Conservation (phyloP, 2,888 invertebrate species). For the Gasteruption jaculator region DNA sequence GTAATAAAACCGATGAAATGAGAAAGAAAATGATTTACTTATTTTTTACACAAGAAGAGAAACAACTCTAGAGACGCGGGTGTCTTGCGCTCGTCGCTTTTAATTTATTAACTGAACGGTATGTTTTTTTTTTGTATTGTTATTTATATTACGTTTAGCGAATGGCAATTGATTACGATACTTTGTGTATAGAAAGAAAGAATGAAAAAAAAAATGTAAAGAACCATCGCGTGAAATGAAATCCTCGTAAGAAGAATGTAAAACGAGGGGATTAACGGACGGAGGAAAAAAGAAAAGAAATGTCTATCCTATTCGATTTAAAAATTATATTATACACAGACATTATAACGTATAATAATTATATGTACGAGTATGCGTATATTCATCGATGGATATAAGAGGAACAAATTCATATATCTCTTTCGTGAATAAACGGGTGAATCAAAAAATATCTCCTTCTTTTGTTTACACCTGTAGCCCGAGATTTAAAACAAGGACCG, state of each 20-base stretch:
- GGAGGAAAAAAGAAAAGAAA: no score
- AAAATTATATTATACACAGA: conserved; percentile 32
- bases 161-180: no score
- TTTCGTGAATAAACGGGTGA: conserved; percentile 43
- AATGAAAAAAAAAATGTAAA: conserved; percentile 6
- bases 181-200: no score
- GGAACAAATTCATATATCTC: conserved; percentile 40
- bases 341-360: conserved; percentile 24
- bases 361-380: conserved; percentile 20
- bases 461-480: background rate
- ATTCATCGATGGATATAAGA: conserved; percentile 27
- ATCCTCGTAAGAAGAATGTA: conserved; percentile 4
- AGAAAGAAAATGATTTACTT: no score
- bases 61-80: no score
- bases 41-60: no score
- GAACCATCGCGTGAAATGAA: conserved; percentile 1
- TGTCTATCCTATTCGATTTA: conserved; percentile 33
- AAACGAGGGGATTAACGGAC: conserved; percentile 24
- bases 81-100: no score
- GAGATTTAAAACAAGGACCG: no score
- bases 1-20: no score
- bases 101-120: conserved; percentile 21
- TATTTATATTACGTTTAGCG: conserved; percentile 20
- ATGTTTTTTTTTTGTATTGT: conserved; percentile 21
- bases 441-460: conserved; percentile 23